These are phyloP conservation scores for Mesorhabditis spiculigera DNA, from an alignment of 2,888 invertebrate species.

Conservation along the genomic window DNA sequence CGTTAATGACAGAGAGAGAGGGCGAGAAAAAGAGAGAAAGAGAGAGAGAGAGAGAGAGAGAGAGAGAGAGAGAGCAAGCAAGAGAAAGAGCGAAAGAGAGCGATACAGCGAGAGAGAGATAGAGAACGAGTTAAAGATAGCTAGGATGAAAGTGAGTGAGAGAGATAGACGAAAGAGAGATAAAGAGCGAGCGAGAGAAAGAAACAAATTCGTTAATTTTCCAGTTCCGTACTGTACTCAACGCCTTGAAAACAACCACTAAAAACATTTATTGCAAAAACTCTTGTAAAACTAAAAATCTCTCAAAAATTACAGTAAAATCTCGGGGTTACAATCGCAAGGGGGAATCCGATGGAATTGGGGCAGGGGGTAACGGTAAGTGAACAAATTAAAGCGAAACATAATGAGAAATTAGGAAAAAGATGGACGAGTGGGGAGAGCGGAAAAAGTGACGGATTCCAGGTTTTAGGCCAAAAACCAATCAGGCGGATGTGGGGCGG, in stretches of 20 bases:
- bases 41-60: conserved; percentile 7
- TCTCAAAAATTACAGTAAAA: neutral
- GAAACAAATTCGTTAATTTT: conserved; percentile 9
- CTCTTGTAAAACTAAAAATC: no score
- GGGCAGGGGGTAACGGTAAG: neutral
- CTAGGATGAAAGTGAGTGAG: conserved; percentile 3
- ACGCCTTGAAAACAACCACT: no score
- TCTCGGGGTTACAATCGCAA: neutral
- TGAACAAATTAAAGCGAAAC: neutral
- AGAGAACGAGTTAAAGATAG: conserved; percentile 8
- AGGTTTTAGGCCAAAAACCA: no score
- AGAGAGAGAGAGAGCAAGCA: no score
- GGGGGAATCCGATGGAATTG: neutral
- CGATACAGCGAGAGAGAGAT: no score
- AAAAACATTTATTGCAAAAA: no score
- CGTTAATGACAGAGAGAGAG: conserved; percentile 4
- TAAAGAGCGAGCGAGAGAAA: conserved; percentile 9
- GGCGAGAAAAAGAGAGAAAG: neutral
- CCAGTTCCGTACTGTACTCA: no score
- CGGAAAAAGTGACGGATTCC: no score
- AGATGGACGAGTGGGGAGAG: neutral
- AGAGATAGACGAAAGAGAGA: conserved; percentile 7
- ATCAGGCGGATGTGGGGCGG: no score
- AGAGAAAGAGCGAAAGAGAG: no score
- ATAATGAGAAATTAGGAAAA: neutral